phyloP scores from a whole-genome alignment of 2,797 vertebrate genomes.

The Enteromius thamalakanensis region DNA sequence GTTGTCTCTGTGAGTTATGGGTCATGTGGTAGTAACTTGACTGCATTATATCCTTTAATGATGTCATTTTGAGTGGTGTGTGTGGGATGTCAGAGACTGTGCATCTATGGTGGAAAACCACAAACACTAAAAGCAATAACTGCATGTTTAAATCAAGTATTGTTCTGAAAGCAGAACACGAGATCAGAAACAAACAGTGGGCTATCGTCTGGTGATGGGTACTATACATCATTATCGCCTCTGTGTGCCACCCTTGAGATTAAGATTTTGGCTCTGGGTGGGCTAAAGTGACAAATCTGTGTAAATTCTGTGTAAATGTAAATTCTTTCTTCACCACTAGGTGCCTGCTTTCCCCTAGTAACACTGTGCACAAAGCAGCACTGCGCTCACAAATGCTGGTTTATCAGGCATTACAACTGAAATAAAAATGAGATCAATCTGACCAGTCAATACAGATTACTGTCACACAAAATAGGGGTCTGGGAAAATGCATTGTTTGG shows the following conservation, averaged over 20 bases:
- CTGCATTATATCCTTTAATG: neutral
- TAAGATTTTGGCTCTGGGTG: neutral
- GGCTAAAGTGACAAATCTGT: neutral
- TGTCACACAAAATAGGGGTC: too few species aligned
- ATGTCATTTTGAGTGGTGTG: neutral
- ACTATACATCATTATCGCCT: neutral
- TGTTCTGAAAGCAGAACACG: neutral
- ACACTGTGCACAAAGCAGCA: too few species aligned
- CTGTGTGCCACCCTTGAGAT: neutral
- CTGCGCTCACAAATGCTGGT: too few species aligned
- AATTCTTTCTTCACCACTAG: too few species aligned
- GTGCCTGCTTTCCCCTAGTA: too few species aligned
- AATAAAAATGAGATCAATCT: too few species aligned
- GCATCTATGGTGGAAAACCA: neutral
- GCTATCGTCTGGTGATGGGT: neutral
- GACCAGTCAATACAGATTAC: too few species aligned
- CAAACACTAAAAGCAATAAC: neutral
- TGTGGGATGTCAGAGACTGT: neutral
- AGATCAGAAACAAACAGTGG: neutral
- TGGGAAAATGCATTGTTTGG: too few species aligned
- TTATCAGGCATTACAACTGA: too few species aligned
- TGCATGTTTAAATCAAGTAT: neutral
- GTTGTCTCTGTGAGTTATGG: neutral
- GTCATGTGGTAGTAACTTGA: neutral
- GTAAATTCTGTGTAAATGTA: too few species aligned